Base-by-base conservation (phyloP, 1,140 invertebrate genomes). In the Phymorhynchus buccinoides region DNA sequence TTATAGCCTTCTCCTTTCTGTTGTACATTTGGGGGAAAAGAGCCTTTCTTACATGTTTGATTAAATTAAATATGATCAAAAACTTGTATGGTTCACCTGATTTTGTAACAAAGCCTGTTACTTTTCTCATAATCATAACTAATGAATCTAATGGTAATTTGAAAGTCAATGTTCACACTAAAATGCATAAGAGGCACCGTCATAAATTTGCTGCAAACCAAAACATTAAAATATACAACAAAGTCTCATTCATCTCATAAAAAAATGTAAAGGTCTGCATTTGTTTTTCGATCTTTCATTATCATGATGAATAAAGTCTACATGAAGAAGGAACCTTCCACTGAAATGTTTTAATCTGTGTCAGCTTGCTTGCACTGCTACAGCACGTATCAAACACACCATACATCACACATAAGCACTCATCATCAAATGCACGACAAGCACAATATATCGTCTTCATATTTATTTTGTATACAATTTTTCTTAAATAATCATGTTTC, bases 401-500 rank as follows among this genome's bases (percentile, higher is more conserved):
- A n/a, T 62, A 62, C 56, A 62, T 62, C 56, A 14, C 56, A 16
- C 56, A 62, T 62, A 62, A 62, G n/a, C n/a, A n/a, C 14, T 62
- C 14, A n/a, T 62, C 56, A 62, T 62, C 71, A 75, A 75, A 30
- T 27, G 18, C 44, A 48, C 18, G 44, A 62, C 56, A 27, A 62
- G 14, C 56, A 62, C 18, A 62, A 27, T 62, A 62, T 62, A 62
- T 62, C 56, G 22, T 62, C 56, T 62, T 62, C 56, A 62, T 62
- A 52, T 68, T 41, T 39, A 80, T 68, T 56, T 66, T 48, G 35
- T 48, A 75, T 71, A 42, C 80, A 30, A 73, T 56, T 56, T 82
- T 14, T 56, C 30, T 82, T 30, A 82, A 12, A 41, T 39, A 44
- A 42, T 44, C 18, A 42, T 77, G 52, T 56, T 78, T 22, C 42